Evolutionary conservation across 1,140 invertebrate species (phyloP).

Genomic region (Drosophila persimilis): DNA sequence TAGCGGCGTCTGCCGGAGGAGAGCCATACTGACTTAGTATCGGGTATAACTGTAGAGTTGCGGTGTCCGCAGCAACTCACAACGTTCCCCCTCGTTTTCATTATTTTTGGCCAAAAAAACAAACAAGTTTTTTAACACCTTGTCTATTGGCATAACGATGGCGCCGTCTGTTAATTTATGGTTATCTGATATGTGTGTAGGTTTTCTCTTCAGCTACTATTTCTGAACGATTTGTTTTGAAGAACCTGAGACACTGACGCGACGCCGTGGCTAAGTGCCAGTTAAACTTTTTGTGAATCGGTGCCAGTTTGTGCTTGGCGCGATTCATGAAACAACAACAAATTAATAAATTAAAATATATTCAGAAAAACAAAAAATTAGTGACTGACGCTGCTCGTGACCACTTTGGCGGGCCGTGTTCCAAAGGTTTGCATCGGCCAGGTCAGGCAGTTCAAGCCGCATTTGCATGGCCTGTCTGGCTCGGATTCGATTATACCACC

Average conservation of each 20-base stretch:
- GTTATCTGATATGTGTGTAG: constrained; percentile 32
- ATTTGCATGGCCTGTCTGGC: constrained; percentile 39
- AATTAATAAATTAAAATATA: constrained; percentile 22
- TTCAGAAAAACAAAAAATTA: constrained; percentile 22
- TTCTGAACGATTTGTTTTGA: constrained; percentile 67
- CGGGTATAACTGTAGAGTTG: too few species aligned
- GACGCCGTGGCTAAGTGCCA: constrained; percentile 12
- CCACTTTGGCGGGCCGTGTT: constrained; percentile 29
- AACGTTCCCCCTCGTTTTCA: too few species aligned
- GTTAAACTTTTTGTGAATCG: constrained; percentile 45
- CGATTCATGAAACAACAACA: constrained; percentile 65
- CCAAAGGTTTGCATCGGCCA: constrained; percentile 40
- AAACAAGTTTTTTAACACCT: constrained; percentile 76
- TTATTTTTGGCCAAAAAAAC: constrained; percentile 40
- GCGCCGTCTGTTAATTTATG: constrained; percentile 63
- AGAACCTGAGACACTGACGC: constrained; percentile 55
- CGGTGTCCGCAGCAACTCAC: too few species aligned
- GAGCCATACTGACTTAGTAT: too few species aligned
- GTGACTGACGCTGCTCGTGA: constrained; percentile 32
- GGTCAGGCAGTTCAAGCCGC: constrained; percentile 40
- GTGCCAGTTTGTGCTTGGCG: constrained; percentile 75
- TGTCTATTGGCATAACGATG: constrained; percentile 39
- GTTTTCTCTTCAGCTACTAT: constrained; percentile 36
- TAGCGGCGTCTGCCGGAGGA: too few species aligned
- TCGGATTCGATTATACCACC: constrained; percentile 24